A percentile compares a stretch with the other conserved stretches of the same genome.
phyloP scores from a whole-genome alignment of 2,113 vertebrate genomes.

The Toxotes jaculatrix region DNA sequence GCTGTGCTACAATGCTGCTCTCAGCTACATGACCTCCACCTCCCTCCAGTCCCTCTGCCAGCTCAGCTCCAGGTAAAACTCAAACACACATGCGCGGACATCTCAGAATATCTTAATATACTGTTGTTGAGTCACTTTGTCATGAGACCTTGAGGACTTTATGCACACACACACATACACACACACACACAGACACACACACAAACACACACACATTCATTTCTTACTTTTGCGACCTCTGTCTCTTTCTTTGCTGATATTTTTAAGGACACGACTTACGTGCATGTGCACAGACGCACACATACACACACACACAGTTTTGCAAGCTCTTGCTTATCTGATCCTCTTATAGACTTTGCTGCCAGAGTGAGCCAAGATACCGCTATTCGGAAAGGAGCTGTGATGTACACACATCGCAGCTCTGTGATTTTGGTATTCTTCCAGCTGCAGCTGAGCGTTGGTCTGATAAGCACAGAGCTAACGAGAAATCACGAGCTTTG shows the following conservation, averaged over 20 bases:
- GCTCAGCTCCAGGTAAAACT: conserved; percentile 93
- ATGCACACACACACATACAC: background rate
- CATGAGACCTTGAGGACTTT: background rate
- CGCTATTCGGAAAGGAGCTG: conserved; percentile 25
- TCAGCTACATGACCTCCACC: conserved; percentile 92
- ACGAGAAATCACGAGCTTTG: conserved; percentile 40
- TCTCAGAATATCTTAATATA: background rate
- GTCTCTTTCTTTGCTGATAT: conserved; percentile 5
- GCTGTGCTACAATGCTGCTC: conserved; percentile 95
- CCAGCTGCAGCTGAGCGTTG: conserved; percentile 44
- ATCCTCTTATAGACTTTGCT: conserved; percentile 69
- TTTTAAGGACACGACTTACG: conserved; percentile 14
- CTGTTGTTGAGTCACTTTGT: background rate
- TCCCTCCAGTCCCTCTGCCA: conserved; percentile 97
- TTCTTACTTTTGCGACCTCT: background rate
- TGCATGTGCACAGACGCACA: background rate
- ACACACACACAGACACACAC: too few relatives aligned
- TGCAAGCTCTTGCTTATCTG: conserved; percentile 54
- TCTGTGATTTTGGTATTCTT: conserved; percentile 45
- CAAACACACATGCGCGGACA: background rate
- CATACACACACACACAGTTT: background rate
- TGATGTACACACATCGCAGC: conserved; percentile 30
- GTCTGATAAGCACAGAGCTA: conserved; percentile 37
- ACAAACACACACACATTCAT: background rate
- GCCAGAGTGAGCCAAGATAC: conserved; percentile 51